phyloP scores from a whole-genome alignment of 2,888 invertebrate genomes.

The Trachelus troglodyta region DNA sequence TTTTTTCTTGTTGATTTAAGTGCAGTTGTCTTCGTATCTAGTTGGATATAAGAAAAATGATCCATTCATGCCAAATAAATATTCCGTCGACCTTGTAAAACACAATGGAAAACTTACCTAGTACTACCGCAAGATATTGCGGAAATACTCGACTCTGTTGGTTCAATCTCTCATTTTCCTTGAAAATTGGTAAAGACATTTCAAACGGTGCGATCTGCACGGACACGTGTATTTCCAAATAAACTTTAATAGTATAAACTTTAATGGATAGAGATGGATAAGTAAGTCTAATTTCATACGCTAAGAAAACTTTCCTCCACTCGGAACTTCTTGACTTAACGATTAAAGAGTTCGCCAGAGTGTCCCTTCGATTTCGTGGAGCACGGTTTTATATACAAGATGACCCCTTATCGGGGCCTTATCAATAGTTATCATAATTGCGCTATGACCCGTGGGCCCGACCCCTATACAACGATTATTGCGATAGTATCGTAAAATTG shows the following conservation, averaged over 20 bases:
- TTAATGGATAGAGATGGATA: no score
- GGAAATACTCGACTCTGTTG: conserved; percentile 38
- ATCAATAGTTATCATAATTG: conserved; percentile 16
- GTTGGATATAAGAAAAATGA: background rate
- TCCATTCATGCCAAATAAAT: background rate
- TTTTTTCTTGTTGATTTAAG: background rate
- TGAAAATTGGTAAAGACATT: conserved; percentile 38
- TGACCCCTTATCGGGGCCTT: conserved; percentile 17
- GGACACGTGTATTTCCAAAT: background rate
- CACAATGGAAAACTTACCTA: conserved; percentile 44
- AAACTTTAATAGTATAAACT: background rate
- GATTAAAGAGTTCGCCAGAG: conserved; percentile 14
- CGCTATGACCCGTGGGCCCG: conserved; percentile 9
- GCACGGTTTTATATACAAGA: conserved; percentile 18
- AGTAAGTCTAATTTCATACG: background rate
- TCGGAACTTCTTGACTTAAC: conserved; percentile 6
- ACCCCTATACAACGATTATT: background rate
- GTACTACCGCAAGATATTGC: conserved; percentile 50
- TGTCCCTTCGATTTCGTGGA: conserved; percentile 7
- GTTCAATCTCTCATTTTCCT: conserved; percentile 35
- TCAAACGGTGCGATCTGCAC: conserved; percentile 3
- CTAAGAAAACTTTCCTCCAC: background rate
- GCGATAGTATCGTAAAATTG: background rate
- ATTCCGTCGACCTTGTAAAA: background rate
- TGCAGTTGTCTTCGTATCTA: background rate